A percentile compares a stretch with the other conserved stretches of the same genome.
Evolutionary conservation across 2,113 vertebrate species (phyloP).

Genomic region (Cathartes aura): DNA sequence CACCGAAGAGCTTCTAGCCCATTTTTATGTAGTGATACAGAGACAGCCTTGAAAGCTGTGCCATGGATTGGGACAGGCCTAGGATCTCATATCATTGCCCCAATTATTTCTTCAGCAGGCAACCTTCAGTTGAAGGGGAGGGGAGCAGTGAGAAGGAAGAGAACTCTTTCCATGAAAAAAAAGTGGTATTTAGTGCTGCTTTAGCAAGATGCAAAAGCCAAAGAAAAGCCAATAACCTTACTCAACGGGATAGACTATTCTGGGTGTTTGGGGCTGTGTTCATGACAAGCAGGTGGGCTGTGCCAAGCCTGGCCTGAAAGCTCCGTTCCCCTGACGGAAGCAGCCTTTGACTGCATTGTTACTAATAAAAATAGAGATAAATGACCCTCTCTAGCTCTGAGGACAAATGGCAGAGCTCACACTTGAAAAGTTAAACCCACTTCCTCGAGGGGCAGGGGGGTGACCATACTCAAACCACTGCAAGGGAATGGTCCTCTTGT

Average conservation of each 20-base stretch:
- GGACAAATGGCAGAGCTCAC: neutral
- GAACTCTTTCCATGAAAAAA: neutral
- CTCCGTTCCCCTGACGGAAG: neutral
- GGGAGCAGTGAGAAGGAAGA: rapidly evolving
- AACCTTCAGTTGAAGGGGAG: neutral
- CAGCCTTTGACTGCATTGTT: neutral
- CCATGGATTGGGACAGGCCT: neutral
- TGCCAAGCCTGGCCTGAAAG: neutral
- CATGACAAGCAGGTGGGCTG: rapidly evolving
- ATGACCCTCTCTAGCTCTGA: neutral
- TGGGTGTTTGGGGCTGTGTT: neutral
- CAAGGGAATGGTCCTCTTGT: neutral
- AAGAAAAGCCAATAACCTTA: neutral
- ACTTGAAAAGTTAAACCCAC: neutral
- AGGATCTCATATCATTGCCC: neutral
- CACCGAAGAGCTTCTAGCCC: neutral
- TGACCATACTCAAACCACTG: neutral
- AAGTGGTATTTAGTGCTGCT: neutral
- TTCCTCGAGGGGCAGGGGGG: rapidly evolving
- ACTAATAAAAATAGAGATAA: neutral
- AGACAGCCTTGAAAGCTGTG: neutral
- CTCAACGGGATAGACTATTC: neutral
- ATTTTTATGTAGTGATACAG: neutral
- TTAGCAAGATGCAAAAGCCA: neutral
- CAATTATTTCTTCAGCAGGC: neutral